Evolutionary conservation across 2,888 invertebrate species (phyloP), one percentile per base, ranked within the genome.

Genomic region (Parapristionchus giblindavisi): DNA sequence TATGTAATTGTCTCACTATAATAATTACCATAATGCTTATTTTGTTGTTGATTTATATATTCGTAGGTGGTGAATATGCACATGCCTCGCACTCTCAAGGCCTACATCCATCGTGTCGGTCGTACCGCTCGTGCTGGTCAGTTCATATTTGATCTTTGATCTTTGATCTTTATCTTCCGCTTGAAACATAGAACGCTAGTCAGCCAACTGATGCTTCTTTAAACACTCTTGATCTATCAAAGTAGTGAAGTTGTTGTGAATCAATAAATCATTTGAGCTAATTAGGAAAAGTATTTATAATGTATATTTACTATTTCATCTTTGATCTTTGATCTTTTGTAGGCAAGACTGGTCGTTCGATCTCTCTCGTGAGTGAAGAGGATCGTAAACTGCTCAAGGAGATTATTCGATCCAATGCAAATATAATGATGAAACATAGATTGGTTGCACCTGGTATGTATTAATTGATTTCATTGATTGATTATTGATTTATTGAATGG

Each of bases 91-190:
- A 94, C 95, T 0, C 89, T 96, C 29, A 95, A 97, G 87, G 96
- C 97, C 89, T 99, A 99, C 87, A 95, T 99, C 84, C 99, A 99
- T 89, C 91, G 92, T 89, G 95, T 98, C 11, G 98, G 98, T 51
- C 91, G 98, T 85, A 99, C 98, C 1, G 98, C 98, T 0, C 91
- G 98, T 86, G 98, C 98, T 11, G 97, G 97, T 0, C 92, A 93
- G 72, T 4, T 32, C 27, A 17, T 65, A 4, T 24, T 8, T 52
- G 5, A 24, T 24, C 21, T 52, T 52, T 52, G 4, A 52, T 21
- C 24, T 11, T 21, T 52, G 52, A 21, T 21, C 52, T 24, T 4
- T n/a, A 56, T 56, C 29, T 14, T 24, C 24, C 21, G 29, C 8
- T 6, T 27, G 56, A 56, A 27, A 56, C 27, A 14, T 43, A 43